phyloP scores from a whole-genome alignment of 2,797 vertebrate species.

The Taenioides sp. region DNA sequence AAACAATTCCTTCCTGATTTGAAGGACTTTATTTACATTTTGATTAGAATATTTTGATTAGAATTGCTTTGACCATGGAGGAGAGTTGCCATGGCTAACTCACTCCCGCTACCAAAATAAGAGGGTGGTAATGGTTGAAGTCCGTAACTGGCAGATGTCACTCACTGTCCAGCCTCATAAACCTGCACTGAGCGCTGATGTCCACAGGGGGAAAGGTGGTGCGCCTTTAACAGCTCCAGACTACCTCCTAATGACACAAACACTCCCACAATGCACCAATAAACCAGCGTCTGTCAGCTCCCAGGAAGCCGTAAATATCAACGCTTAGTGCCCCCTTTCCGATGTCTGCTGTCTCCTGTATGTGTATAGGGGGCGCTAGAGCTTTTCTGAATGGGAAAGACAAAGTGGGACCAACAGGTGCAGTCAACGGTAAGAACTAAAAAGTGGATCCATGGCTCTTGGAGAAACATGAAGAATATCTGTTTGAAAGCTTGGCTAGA shows the following conservation, averaged over 20 bases:
- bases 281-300: constrained; percentile 18
- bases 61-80: too few species aligned
- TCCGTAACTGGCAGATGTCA: neutral
- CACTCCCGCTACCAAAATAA: neutral
- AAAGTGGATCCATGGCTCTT: neutral
- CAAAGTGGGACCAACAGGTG: neutral
- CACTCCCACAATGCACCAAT: constrained; percentile 29
- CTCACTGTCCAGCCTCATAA: neutral
- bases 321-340: constrained; percentile 11
- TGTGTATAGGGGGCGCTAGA: constrained; percentile 26
- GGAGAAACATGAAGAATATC: too few species aligned
- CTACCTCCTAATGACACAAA: constrained; percentile 8
- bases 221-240: constrained; percentile 4
- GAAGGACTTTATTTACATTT: too few species aligned
- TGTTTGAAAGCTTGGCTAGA: too few species aligned
- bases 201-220: neutral
- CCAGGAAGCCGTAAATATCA: constrained; percentile 51
- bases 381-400: constrained; percentile 47
- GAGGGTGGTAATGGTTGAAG: neutral
- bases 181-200: neutral
- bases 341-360: constrained; percentile 29
- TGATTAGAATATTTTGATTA: too few species aligned
- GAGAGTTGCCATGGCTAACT: too few species aligned
- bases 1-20: too few species aligned
- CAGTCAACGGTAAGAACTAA: too few species aligned